Base-by-base conservation (phyloP, 2,797 vertebrate genomes). In the Aulostomus chinensis region DNA sequence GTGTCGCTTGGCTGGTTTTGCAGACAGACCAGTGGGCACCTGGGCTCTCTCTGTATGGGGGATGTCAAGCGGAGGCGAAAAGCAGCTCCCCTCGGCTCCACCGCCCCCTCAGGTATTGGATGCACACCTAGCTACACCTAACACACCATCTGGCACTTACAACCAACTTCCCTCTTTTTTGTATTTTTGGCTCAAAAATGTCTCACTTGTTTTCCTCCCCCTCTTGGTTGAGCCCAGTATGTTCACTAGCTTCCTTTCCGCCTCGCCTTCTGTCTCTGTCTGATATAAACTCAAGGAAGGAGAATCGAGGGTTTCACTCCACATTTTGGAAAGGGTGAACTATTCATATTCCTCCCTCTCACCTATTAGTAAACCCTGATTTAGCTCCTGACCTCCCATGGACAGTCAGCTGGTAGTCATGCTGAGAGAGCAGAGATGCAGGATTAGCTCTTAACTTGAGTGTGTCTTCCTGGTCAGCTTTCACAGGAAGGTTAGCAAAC, bases 31-130 rank as follows among this genome's bases (percentile, higher is more conserved):
- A 98, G 96, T 55, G 92, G 97, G 68, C 96, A 99, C 85, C 93
- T 99, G 58, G 97, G 96, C 83, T 98, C 96, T 40, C 78, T 98
- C 49, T 98, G 95, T 78, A 98, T 92, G 12, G 97, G 97, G 56
- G 97, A 99, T 56, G 91, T 99, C 91, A 99, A 99, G 89, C 93
- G 97, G 76, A 94, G 97, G 83, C 91, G 97, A 64, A 98, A 98
- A 88, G 97, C 96, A 25, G 94, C 96, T 53, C 97, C 97, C 70
- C 88, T 96, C 39, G 92, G 93, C 53, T 94, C 93, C 77, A 87
- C 91, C 12, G 86, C 83, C 1, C 68, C 91, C 40, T 40, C 94
- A 92, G 97, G 96, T 99, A 95, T 68, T 73, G 58, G 61, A 76
- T 22, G 30, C 58, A 57, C 55, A 77, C 73, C 73, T 58, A 42